Base-by-base conservation (phyloP, 1,140 invertebrate genomes). In the Metopolophium dirhodum region DNA sequence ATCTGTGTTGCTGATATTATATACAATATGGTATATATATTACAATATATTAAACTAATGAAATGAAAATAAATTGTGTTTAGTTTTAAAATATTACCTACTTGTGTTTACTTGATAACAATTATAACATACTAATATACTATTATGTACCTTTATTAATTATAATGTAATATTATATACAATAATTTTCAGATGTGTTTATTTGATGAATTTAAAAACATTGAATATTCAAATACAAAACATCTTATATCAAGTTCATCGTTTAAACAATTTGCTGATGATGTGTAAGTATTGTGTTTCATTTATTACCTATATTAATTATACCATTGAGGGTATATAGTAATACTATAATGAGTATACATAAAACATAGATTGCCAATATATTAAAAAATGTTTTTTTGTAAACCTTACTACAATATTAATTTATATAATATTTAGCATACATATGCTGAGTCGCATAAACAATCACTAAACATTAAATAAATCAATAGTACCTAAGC, bases 161-260 rank as follows among this genome's bases (percentile, higher is more conserved):
- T 51, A 51, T 51, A 11, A 51, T 51, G 41, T 41, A 41, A 41
- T 41, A 41, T 47, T 11, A 54, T 7, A 51, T n/a, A 87, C n/a
- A 47, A 88, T 35, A n/a, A 89, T 89, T 89, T 57, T 77, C 88
- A 93, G 91, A 37, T 93, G 20, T 86, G 77, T 83, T 83, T 93
- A 54, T 93, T 93, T 93, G 91, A 93, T 41, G 91, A 93, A 22
- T 93, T 93, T 57, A 86, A n/a, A 11, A 35, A 93, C 30, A 51
- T 7, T 41, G 35, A 93, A 83, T 86, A 85, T 30, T 93, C 82
- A 35, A 57, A n/a, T 51, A 86, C 85, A 23, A 51, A 82, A 54
- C 8, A 41, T 41, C 91, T 93, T n/a, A 35, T 93, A 41, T 51
- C n/a, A 8, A 86, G 82, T 41, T 11, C 22, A 26, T 54, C 47